Conservation (phyloP, 2,113 vertebrate species). For the Tychaedon coryphoeus region DNA sequence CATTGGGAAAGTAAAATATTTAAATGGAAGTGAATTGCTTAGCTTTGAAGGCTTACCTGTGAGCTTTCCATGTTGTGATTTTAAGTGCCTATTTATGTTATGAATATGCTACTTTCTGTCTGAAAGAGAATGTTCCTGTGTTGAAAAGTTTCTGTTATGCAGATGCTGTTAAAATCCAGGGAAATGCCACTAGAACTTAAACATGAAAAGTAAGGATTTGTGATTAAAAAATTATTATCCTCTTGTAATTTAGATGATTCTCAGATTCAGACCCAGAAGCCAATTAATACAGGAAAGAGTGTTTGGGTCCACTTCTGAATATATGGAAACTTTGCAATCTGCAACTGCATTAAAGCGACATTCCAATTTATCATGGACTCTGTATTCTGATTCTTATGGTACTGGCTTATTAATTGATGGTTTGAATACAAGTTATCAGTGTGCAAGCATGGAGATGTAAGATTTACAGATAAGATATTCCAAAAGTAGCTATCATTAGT, state of each 20-base stretch:
- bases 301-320: background rate
- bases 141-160: background rate
- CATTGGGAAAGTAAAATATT: background rate
- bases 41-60: background rate
- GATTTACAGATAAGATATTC: background rate
- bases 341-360: background rate
- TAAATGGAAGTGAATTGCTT: background rate
- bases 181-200: background rate
- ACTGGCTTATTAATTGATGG: background rate
- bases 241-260: background rate
- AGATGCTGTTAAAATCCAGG: background rate
- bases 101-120: background rate
- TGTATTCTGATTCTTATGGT: background rate
- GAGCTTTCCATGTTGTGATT: background rate
- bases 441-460: background rate
- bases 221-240: background rate
- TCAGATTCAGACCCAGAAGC: background rate
- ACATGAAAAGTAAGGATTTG: background rate
- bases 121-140: background rate
- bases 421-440: background rate
- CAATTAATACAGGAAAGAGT: background rate
- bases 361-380: background rate
- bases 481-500: background rate
- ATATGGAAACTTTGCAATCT: background rate
- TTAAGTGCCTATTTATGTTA: background rate